A percentile compares a stretch with the other conserved stretches of the same genome.
Evolutionary conservation across 2,113 vertebrate species (phyloP).

Genomic region (Pithys albifrons): DNA sequence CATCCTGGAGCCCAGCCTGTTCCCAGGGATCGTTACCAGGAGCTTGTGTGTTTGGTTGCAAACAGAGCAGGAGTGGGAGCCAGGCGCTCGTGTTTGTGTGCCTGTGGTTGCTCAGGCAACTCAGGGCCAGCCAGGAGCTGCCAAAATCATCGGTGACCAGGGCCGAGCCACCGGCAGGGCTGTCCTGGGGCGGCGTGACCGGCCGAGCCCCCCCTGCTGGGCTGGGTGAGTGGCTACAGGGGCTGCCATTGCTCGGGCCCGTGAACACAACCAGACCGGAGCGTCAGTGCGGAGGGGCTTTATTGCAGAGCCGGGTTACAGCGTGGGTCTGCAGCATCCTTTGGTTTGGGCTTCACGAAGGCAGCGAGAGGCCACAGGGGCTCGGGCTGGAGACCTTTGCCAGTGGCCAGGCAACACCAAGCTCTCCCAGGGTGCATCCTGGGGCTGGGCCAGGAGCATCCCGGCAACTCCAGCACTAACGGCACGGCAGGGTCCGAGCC

Average conservation of each 20-base stretch:
- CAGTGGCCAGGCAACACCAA: background rate
- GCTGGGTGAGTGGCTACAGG: background rate
- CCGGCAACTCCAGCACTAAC: rapidly evolving
- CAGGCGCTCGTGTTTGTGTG: constrained; percentile 73
- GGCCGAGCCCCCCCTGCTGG: background rate
- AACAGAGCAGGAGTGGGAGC: constrained; percentile 67
- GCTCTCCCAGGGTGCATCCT: background rate
- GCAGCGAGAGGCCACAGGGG: background rate
- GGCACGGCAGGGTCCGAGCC: background rate
- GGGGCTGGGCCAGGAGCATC: background rate
- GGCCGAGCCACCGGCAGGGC: background rate
- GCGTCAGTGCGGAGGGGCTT: constrained; percentile 42
- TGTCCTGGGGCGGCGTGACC: background rate
- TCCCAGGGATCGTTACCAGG: constrained; percentile 79
- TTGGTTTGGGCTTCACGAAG: constrained; percentile 1
- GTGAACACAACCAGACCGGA: background rate
- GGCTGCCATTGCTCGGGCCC: background rate
- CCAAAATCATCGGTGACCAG: background rate
- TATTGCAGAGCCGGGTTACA: constrained; percentile 61
- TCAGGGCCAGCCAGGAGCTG: constrained; percentile 53
- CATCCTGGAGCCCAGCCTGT: constrained; percentile 18
- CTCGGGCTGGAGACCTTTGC: background rate
- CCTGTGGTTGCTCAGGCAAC: constrained; percentile 70
- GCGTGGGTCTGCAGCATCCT: constrained; percentile 33
- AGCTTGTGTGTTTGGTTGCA: constrained; percentile 77